Evolutionary conservation across 2,797 vertebrate genomes (phyloP).

Genomic region (Onychomys leucogaster): DNA sequence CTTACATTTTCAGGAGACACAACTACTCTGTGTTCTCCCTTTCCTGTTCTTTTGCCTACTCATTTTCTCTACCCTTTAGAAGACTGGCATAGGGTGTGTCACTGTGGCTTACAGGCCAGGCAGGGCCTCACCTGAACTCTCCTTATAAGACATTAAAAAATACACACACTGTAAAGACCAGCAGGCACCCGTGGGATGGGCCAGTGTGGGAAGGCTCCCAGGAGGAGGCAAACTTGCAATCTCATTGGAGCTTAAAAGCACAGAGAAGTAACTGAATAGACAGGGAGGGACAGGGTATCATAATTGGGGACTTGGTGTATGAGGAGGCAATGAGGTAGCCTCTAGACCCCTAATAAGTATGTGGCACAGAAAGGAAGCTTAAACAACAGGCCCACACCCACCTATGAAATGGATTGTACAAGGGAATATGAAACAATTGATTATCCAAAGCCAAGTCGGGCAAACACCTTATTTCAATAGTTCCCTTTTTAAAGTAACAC

Average conservation of each 20-base stretch:
- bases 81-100: neutral
- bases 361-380: slow-evolving; percentile 17
- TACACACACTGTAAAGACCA: neutral
- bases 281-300: neutral
- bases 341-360: neutral
- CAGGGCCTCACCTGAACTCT: neutral
- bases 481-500: slow-evolving; percentile 54
- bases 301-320: neutral
- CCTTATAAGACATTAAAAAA: neutral
- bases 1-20: slow-evolving; percentile 15
- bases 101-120: neutral
- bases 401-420: neutral
- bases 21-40: neutral
- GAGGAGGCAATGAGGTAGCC: neutral
- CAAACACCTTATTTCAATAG: slow-evolving; percentile 68
- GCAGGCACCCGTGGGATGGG: neutral
- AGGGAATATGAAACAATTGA: slow-evolving; percentile 45
- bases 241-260: neutral
- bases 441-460: slow-evolving; percentile 59
- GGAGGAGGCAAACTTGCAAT: slow-evolving; percentile 47
- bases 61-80: neutral
- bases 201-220: neutral
- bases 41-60: neutral
- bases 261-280: slow-evolving; percentile 46
- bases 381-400: slow-evolving; percentile 19